Percentiles rank a stretch among this genome's conserved stretches.
Conservation (phyloP, 2,888 invertebrate genomes). For the Caenorhabditis plicata region DNA sequence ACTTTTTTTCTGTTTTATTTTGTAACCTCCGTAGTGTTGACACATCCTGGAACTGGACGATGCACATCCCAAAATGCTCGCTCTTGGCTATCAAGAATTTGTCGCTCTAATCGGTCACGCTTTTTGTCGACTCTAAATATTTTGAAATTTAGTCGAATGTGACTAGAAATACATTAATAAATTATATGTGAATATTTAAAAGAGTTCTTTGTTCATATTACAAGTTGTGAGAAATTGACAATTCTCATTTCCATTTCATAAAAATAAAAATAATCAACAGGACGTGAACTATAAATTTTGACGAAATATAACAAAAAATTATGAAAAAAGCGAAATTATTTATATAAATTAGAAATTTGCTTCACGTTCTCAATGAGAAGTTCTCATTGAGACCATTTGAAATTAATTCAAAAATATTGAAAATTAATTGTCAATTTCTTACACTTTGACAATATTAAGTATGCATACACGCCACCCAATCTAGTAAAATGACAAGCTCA, state of each 20-base stretch:
- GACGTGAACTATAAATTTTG: neutral
- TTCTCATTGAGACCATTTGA: no score
- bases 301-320: no score
- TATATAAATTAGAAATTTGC: no score
- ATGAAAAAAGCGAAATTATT: no score
- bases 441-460: no score
- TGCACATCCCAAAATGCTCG: conserved; percentile 99
- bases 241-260: neutral
- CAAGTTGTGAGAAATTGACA: neutral
- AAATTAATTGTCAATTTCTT: no score
- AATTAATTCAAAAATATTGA: no score
- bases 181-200: neutral
- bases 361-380: no score
- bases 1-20: no score
- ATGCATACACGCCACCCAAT: no score
- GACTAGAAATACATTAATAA: neutral
- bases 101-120: conserved; percentile 92
- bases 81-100: conserved; percentile 97
- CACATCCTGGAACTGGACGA: conserved; percentile 96
- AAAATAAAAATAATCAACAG: neutral
- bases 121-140: conserved; percentile 85
- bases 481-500: no score
- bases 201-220: neutral
- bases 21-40: conserved; percentile 97
- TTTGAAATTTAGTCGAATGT: neutral